Base-by-base conservation (phyloP, 2,888 invertebrate species). In the Clivina fossor region DNA sequence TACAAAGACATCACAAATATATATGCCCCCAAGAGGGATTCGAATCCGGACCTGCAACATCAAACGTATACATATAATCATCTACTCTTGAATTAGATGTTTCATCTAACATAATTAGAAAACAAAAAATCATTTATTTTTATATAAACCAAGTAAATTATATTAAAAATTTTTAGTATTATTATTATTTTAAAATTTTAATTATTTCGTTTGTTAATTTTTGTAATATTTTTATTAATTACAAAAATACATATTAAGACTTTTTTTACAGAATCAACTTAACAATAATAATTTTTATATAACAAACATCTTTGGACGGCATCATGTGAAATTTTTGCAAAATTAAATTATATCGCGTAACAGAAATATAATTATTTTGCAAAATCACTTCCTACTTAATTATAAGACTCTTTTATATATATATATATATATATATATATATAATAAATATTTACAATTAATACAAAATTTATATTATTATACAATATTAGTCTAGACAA, bases 271-370 rank as follows among this genome's bases (percentile, higher is more conserved):
- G 33, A 48, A 35, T 48, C 28, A 44, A 51, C 51, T 51, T 51
- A 51, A 41, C 41, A 51, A 51, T 43, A 40, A 41, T 51, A 51
- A 38, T 41, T 41, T 9, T 32, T 43, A 20, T 38, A 28, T 49
- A 51, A 51, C 51, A 51, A 26, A 51, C 51, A 51, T 51, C 51
- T 51, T 51, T 51, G 51, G 51, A 32, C 32, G 43, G 41, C 15
- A 51, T 33, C 30, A 28, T 49, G 33, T 35, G 33, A 28, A 44
- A 18, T 32, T 19, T 22, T 32, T 51, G 51, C 51, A 51, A 51
- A 51, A 51, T 51, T 33, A 43, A 50, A 43, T 43, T 43, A 51
- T 51, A 51, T 51, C 33, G 19, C 32, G 20, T 2, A 13, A 15
- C 4, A n/a, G 38, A 19, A 43, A 41, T 41, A 41, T 41, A 51